Base-by-base conservation (phyloP, 2,888 invertebrate species). In the Cylindroiulus punctatus region DNA sequence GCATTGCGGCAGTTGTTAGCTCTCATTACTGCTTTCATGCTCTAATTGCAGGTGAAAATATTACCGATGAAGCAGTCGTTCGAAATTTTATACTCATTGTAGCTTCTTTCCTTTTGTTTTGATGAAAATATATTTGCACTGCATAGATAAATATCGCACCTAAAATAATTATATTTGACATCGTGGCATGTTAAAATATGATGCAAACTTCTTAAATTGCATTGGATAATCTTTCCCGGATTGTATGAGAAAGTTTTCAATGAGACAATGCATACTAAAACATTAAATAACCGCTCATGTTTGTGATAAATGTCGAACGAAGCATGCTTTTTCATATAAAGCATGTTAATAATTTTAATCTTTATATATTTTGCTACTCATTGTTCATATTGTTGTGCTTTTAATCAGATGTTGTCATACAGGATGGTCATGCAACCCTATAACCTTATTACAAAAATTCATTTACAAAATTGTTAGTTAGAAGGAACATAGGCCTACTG, bases 91-190 rank as follows among this genome's bases (percentile, higher is more conserved):
- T 65, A 65, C 22, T 5, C 65, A 12, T 65, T 65, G 65, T 65
- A 12, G 5, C 22, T 12, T 65, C 65, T 65, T 65, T 65, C 65
- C 5, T 26, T 65, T 65, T 26, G 26, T 65, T 57, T 65, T 26
- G 26, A 4, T 65, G 65, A 65, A 65, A 65, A 65, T 65, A 65
- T 65, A 22, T 65, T 65, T 65, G 26, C 65, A 65, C 22, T 10
- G 65, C 65, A 65, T 26, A 65, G 26, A 65, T 26, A 26, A 26
- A 65, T 65, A 26, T 65, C 65, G 65, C 65, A 65, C 65, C 26
- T 65, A 22, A 65, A 26, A 65, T 22, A 65, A 65, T 65, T 26
- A 65, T 12, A n/a, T 22, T 7, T 65, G 22, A 65, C 65, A 26
- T 19, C 57, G 19, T 17, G 57, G 22, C 57, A 57, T n/a, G n/a